A percentile compares a stretch with the other conserved stretches of the same genome.
Evolutionary conservation across 2,113 vertebrate species (phyloP).

Genomic region (Siphamia tubifer): DNA sequence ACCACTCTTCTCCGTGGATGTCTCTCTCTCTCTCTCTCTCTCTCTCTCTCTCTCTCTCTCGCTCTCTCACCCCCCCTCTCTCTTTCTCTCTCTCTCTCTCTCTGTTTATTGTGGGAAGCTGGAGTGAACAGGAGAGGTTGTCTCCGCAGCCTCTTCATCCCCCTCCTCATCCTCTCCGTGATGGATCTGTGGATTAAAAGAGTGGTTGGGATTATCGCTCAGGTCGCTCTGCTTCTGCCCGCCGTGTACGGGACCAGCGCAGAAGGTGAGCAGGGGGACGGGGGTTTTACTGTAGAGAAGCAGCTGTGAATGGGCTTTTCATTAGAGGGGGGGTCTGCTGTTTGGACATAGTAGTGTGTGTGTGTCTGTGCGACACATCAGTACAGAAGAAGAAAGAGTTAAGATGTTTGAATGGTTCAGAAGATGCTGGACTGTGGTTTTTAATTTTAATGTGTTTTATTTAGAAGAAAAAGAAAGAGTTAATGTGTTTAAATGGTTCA

Average conservation of each 20-base stretch:
- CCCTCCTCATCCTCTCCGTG: conserved; percentile 14
- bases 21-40: not conserved
- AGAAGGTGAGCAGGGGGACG: conserved; percentile 55
- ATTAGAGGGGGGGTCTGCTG: too few relatives aligned
- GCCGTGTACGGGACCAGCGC: conserved; percentile 32
- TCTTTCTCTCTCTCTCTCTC: not conserved
- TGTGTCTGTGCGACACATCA: too few relatives aligned
- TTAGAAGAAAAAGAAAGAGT: too few relatives aligned
- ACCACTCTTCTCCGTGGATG: not conserved
- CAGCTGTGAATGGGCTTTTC: too few relatives aligned
- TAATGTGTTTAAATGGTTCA: too few relatives aligned
- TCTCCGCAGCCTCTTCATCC: conserved; percentile 16
- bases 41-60: too few relatives aligned
- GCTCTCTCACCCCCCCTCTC: too few relatives aligned
- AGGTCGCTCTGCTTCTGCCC: conserved; percentile 30
- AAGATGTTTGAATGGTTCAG: too few relatives aligned
- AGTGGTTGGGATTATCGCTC: conserved; percentile 44
- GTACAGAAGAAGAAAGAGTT: too few relatives aligned
- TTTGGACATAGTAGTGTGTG: too few relatives aligned
- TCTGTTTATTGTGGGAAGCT: conserved; percentile 13
- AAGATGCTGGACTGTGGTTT: too few relatives aligned
- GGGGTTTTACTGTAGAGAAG: conserved; percentile 1
- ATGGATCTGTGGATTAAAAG: conserved; percentile 48
- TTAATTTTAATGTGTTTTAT: too few relatives aligned
- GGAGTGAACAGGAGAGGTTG: conserved; percentile 49